Evolutionary conservation across 2,797 vertebrate genomes (phyloP), one percentile per base, ranked within the genome.

Genomic region (Enteromius anoplus): DNA sequence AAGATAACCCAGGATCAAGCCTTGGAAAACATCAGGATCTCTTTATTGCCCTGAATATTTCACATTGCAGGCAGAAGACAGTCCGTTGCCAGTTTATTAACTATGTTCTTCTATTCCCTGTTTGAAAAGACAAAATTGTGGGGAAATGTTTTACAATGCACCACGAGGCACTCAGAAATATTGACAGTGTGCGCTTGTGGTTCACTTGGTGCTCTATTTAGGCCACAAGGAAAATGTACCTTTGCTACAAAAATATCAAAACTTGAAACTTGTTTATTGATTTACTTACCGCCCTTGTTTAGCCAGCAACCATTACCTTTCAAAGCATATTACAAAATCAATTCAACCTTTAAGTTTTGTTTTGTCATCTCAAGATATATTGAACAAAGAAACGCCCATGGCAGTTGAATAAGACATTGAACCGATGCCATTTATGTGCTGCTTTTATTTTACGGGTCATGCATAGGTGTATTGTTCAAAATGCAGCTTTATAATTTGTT

Each of bases 281-380:
- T 82, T 73, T 51, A 64, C 6, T 80, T 55, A 21, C 29, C 21
- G 23, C 32, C n/a, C 47, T 75, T 65, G 60, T 65, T 40, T 82
- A 82, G 65, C 42, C 70, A 65, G 58, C n/a, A 75, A 37, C 47
- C 60, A 64, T 64, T 49, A 82, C 45, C 0, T 65, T 82, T 66
- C 47, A 65, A 42, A 82, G 6, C 47, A 60, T 45, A 40, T 42
- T 64, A n/a, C 5, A 51, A 53, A 45, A 82, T 73, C 17, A 40
- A 60, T 77, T 75, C 14, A 60, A 76, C n/a, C 17, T 23, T 58
- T 60, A 49, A 55, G 32, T 19, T 37, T 82, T 9, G 5, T 66
- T 75, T 79, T 47, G 40, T 42, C 9, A 72, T 66, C 40, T 79
- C 14, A 47, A 68, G 32, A 42, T 34, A 49, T 34, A 78, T 45